Percentiles rank a stretch among this genome's conserved stretches.
These are phyloP conservation scores for Myoxocephalus aenaeus DNA, from an alignment of 2,797 vertebrate genomes.

Conservation along the genomic window DNA sequence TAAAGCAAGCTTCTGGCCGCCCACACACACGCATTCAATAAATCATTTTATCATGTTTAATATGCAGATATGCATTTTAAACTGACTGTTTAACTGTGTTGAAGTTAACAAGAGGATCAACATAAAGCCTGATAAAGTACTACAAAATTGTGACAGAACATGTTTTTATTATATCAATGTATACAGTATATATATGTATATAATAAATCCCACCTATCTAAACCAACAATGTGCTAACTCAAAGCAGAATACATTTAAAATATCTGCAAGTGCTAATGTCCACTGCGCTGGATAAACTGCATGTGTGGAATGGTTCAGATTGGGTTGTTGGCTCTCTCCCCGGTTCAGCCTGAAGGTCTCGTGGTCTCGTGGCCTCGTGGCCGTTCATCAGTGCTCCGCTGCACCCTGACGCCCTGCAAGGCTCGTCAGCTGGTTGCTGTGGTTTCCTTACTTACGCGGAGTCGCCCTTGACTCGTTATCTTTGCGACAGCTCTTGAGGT, in stretches of 20 bases:
- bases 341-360: not conserved
- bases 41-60: slow-evolving; percentile 9
- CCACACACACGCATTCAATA: not conserved
- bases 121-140: no score
- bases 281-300: not conserved
- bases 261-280: not conserved
- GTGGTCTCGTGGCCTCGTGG: not conserved
- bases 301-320: not conserved
- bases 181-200: not conserved
- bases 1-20: not conserved
- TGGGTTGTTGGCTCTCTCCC: not conserved
- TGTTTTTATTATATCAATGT: not conserved
- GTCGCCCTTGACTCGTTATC: slow-evolving; percentile 42
- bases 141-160: not conserved
- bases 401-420: not conserved
- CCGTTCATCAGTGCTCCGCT: slow-evolving; percentile 1
- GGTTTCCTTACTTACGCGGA: not conserved
- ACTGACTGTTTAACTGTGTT: not conserved
- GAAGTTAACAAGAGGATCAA: not conserved
- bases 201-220: not conserved
- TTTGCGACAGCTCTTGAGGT: slow-evolving; percentile 2
- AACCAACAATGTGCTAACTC: not conserved
- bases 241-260: not conserved
- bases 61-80: slow-evolving; percentile 13
- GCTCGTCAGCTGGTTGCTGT: not conserved